Evolutionary conservation across 64 coral and sea anemone species (phyloP), one percentile per base, ranked within the genome.

Genomic region (Astreopora myriophthalma): DNA sequence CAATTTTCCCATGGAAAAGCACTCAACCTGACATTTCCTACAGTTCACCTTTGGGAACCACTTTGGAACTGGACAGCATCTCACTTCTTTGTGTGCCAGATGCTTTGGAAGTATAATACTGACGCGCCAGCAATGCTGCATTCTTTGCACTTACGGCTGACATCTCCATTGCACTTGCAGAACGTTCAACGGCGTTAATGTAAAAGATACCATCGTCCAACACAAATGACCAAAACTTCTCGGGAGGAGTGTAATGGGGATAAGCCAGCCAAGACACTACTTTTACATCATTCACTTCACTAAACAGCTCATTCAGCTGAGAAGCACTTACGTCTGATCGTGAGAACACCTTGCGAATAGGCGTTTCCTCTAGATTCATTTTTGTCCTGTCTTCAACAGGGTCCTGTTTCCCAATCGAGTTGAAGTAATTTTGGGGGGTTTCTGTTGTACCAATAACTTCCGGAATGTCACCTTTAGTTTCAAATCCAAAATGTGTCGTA

Each of bases 91-190:
- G 60, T 51, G 55, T 36, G 9, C 12, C 7, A 29, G 73, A 39
- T 73, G 29, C 20, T 48, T 19, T 22, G 12, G 60, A 85, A 31
- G 49, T 55, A 24, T 79, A 80, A 61, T 96, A 99, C 3, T 94
- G 73, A 62, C 67, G 60, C 48, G 97, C 94, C 22, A 99, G 49
- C 42, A 99, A 82, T 14, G 86, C 94, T 17, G 97, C 75, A 90
- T 99, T 99, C 75, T 91, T 95, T 0, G 90, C 97, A 37, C 86
- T 74, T 24, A 99, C 84, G 38, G 93, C 77, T 5, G 97, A 99
- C 97, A 99, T 99, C 20, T 99, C 97, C 97, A 99, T 99, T 51
- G 97, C 97, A 94, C 97, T 99, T 26, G 97, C 97, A 19, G 90
- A 88, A 57, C 86, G 84, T 77, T 99, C 97, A 33, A 99, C 96